These are phyloP conservation scores for Ormyrus rosae DNA, from an alignment of 2,888 invertebrate genomes.

Conservation along the genomic window DNA sequence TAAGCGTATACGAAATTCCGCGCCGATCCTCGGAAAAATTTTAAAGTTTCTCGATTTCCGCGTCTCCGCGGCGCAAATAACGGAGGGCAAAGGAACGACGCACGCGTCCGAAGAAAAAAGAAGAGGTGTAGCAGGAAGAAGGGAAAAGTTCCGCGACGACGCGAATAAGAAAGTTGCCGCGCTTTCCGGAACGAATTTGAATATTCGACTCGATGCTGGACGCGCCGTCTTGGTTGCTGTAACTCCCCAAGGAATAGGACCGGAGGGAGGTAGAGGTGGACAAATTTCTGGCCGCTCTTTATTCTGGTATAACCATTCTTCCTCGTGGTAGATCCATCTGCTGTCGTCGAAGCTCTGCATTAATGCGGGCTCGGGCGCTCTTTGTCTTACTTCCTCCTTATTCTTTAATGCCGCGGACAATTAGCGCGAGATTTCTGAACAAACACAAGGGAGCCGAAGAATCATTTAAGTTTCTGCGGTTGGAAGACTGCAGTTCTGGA, in stretches of 20 bases:
- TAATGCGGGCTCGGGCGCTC: neutral
- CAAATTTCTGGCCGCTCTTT: slow-evolving; percentile 13
- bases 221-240: neutral
- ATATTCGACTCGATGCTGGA: slow-evolving; percentile 45
- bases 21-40: slow-evolving; percentile 41
- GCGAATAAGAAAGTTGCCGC: slow-evolving; percentile 53
- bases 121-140: slow-evolving; percentile 18
- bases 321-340: slow-evolving; percentile 14
- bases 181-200: slow-evolving; percentile 53
- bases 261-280: neutral
- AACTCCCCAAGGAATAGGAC: neutral
- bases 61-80: slow-evolving; percentile 29
- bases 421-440: slow-evolving; percentile 14
- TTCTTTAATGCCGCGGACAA: slow-evolving; percentile 15
- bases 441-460: neutral
- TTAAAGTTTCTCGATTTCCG: slow-evolving; percentile 55
- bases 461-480: no score
- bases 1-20: slow-evolving; percentile 48
- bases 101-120: slow-evolving; percentile 8
- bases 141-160: slow-evolving; percentile 53
- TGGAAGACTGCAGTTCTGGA: no score
- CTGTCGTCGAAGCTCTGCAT: slow-evolving; percentile 15
- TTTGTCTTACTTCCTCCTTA: neutral
- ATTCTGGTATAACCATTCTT: slow-evolving; percentile 9
- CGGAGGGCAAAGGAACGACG: neutral